Conservation (phyloP, 2,113 vertebrate species). For the Meriones unguiculatus region DNA sequence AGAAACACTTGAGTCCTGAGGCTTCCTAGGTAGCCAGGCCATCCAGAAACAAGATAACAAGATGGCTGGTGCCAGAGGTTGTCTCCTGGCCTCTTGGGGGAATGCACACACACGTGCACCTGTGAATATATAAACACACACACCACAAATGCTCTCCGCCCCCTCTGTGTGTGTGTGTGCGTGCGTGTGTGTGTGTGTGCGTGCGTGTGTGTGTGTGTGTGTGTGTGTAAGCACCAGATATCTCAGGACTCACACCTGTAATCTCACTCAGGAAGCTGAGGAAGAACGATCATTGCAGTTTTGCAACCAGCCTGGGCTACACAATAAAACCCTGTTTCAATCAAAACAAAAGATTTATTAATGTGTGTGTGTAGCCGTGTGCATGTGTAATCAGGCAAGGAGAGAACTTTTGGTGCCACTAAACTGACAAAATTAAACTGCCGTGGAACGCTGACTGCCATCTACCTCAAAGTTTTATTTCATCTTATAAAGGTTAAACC, state of each 20-base stretch:
- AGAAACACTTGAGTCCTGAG: neutral
- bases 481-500: neutral
- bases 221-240: neutral
- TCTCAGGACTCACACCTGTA: neutral
- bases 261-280: neutral
- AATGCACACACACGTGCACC: neutral
- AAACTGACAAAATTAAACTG: neutral
- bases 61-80: neutral
- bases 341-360: neutral
- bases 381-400: neutral
- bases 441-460: neutral
- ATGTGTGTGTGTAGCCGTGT: fast-evolving
- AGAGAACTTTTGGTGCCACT: neutral
- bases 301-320: neutral
- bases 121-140: neutral
- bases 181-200: neutral
- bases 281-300: neutral
- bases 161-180: neutral
- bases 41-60: neutral
- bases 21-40: neutral
- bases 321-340: neutral
- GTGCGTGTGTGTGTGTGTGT: neutral
- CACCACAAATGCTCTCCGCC: too few species aligned
- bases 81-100: neutral
- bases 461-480: neutral